These are phyloP conservation scores for Equus quagga DNA, from an alignment of 2,113 vertebrate genomes.

Conservation along the genomic window DNA sequence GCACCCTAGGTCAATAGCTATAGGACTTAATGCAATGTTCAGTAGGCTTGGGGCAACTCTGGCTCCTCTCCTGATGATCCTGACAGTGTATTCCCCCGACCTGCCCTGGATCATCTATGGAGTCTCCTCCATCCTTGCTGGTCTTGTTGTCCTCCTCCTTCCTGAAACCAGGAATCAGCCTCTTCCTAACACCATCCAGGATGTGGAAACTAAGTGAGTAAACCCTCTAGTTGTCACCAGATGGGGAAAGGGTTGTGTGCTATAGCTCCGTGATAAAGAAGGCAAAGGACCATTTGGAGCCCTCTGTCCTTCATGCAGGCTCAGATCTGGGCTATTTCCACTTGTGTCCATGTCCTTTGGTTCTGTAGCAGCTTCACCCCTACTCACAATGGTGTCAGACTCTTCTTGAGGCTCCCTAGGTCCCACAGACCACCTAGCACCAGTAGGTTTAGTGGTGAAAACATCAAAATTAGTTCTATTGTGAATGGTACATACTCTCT, in stretches of 20 bases:
- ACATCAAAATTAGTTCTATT: neutral
- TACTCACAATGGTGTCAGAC: neutral
- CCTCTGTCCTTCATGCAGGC: neutral
- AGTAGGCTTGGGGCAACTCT: slow-evolving; percentile 85
- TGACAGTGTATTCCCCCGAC: slow-evolving; percentile 70
- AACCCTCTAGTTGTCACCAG: neutral
- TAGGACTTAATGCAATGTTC: slow-evolving; percentile 85
- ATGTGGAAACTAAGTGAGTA: slow-evolving; percentile 84
- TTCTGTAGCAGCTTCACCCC: neutral
- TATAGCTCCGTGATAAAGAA: neutral
- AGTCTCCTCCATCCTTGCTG: slow-evolving; percentile 77
- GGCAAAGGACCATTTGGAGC: neutral
- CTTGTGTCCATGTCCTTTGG: neutral
- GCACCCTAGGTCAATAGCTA: slow-evolving; percentile 83
- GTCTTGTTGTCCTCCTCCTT: slow-evolving; percentile 83
- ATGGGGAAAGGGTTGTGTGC: neutral
- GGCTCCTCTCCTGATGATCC: slow-evolving; percentile 85
- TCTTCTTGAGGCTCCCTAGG: too few relatives aligned
- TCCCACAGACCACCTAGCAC: neutral
- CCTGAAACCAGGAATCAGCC: slow-evolving; percentile 87
- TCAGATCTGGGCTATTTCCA: neutral
- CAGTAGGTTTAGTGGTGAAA: neutral
- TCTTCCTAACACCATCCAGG: slow-evolving; percentile 88
- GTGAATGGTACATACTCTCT: neutral
- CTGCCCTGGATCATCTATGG: slow-evolving; percentile 86